A percentile compares a stretch with the other conserved stretches of the same genome.
These are phyloP conservation scores for Pantala flavescens DNA, from an alignment of 1,140 invertebrate species.

Conservation along the genomic window DNA sequence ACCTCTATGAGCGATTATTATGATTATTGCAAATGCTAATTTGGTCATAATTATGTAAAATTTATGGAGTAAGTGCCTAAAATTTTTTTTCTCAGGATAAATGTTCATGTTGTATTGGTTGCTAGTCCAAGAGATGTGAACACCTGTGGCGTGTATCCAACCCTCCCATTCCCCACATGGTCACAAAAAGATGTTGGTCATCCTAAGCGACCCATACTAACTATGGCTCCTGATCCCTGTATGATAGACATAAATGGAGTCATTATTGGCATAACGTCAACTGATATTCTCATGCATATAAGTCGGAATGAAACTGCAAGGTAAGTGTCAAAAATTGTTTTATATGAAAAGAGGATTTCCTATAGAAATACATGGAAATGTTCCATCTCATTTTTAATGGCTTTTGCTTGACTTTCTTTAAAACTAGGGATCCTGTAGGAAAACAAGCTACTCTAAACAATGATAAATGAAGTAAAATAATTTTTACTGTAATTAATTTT, in stretches of 20 bases:
- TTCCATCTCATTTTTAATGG: too few relatives aligned
- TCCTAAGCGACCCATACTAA: slow-evolving; percentile 42
- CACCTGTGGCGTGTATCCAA: slow-evolving; percentile 69
- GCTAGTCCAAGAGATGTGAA: slow-evolving; percentile 66
- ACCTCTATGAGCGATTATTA: too few relatives aligned
- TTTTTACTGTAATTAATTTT: too few relatives aligned
- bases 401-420: too few relatives aligned
- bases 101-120: slow-evolving; percentile 59
- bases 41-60: too few relatives aligned
- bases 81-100: slow-evolving; percentile 40
- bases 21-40: too few relatives aligned
- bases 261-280: slow-evolving; percentile 64
- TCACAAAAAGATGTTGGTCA: not conserved
- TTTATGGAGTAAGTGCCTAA: too few relatives aligned
- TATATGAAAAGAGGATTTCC: too few relatives aligned
- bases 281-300: slow-evolving; percentile 71
- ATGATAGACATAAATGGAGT: slow-evolving; percentile 65
- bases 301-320: slow-evolving; percentile 61
- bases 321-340: slow-evolving; percentile 35
- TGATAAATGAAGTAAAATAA: too few relatives aligned
- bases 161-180: slow-evolving; percentile 47
- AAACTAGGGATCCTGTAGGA: too few relatives aligned
- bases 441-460: too few relatives aligned
- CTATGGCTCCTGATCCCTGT: slow-evolving; percentile 66
- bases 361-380: too few relatives aligned